A percentile compares a stretch with the other conserved stretches of the same genome.
These are phyloP conservation scores for Hephaestus fuliginosus DNA, from an alignment of 2,797 vertebrate species.

Conservation along the genomic window DNA sequence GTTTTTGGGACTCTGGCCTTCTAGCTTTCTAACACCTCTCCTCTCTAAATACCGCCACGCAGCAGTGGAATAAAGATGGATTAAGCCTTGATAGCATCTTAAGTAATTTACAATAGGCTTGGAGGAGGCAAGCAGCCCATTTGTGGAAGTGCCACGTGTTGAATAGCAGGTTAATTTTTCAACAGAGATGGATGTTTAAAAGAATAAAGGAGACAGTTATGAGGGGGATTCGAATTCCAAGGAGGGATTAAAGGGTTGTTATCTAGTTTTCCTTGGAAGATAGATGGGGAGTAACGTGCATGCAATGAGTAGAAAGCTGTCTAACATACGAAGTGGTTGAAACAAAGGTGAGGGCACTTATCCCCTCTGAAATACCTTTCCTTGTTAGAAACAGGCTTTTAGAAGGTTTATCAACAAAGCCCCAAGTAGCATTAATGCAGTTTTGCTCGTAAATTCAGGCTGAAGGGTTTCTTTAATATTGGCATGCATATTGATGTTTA, in stretches of 20 bases:
- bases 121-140: conserved; percentile 90
- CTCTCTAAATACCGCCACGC: conserved; percentile 87
- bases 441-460: conserved; percentile 70
- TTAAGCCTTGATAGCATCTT: conserved; percentile 96
- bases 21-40: conserved; percentile 76
- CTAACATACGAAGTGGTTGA: conserved; percentile 72
- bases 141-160: conserved; percentile 91
- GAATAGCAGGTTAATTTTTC: conserved; percentile 95
- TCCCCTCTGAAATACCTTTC: conserved; percentile 66
- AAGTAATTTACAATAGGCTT: conserved; percentile 96
- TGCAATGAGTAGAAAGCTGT: conserved; percentile 85
- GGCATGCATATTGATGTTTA: conserved; percentile 78
- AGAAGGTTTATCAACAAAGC: conserved; percentile 68
- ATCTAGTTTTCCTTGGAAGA: conserved; percentile 88
- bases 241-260: conserved; percentile 93
- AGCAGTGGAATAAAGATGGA: conserved; percentile 89
- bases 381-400: conserved; percentile 68
- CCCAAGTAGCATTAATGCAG: conserved; percentile 66
- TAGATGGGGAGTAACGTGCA: conserved; percentile 79
- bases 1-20: conserved; percentile 90
- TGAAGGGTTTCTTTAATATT: conserved; percentile 77
- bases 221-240: conserved; percentile 89
- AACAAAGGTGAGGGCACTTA: conserved; percentile 80
- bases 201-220: conserved; percentile 89
- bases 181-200: conserved; percentile 92